Evolutionary conservation across 2,888 invertebrate genomes (phyloP).

Genomic region (Archaeoteleia sp.): DNA sequence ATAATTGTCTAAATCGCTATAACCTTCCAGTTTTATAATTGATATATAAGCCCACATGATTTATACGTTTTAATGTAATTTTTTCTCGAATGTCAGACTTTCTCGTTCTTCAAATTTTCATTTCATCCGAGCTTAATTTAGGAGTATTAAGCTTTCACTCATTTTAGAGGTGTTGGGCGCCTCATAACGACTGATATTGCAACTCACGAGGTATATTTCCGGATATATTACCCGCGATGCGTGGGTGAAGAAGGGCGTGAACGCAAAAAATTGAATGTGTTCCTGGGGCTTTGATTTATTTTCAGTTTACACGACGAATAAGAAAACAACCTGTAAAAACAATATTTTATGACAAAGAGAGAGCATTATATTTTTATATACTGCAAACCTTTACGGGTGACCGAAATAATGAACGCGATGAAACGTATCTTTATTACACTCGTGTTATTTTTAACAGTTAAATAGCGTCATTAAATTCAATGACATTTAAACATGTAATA

Average conservation of each 20-base stretch:
- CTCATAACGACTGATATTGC: constrained; percentile 40
- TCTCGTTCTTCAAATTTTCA: constrained; percentile 22
- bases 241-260: constrained; percentile 22
- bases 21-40: too few species aligned
- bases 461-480: too few species aligned
- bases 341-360: constrained; percentile 9
- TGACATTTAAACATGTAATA: too few species aligned
- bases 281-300: constrained; percentile 36
- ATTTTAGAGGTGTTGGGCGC: constrained; percentile 29
- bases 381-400: too few species aligned
- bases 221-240: constrained; percentile 35
- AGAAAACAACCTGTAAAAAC: constrained; percentile 16
- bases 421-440: too few species aligned
- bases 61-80: too few species aligned
- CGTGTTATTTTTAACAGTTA: too few species aligned
- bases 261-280: constrained; percentile 23
- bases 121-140: constrained; percentile 37
- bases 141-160: constrained; percentile 31
- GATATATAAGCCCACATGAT: too few species aligned
- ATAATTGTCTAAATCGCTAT: too few species aligned
- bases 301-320: constrained; percentile 6
- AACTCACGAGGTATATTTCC: constrained; percentile 45
- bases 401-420: too few species aligned
- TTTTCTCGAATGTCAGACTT: not conserved
- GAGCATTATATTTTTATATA: not conserved